Conservation (phyloP, 2,888 invertebrate species). For the Tromatobia lineatoria region DNA sequence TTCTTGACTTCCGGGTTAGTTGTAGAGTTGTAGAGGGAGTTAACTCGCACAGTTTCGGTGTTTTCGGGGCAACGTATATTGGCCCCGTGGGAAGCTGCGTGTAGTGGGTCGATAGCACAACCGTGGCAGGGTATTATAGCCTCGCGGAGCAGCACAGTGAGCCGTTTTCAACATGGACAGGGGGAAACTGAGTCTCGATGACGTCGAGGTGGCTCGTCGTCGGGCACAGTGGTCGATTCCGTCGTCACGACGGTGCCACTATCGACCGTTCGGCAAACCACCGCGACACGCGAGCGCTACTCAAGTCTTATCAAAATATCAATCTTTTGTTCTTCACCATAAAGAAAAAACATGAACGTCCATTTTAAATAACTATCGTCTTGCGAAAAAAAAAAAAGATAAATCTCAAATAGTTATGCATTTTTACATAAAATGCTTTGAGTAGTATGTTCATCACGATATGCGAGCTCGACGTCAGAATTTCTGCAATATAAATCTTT, state of each 20-base stretch:
- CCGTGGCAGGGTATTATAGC: conserved; percentile 13
- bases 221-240: conserved; percentile 48
- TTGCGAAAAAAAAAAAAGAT: no score
- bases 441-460: no score
- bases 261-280: conserved; percentile 42
- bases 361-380: not conserved
- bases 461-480: no score
- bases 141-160: conserved; percentile 17
- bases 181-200: conserved; percentile 42
- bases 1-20: not conserved
- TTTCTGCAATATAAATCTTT: no score
- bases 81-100: conserved; percentile 74
- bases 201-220: conserved; percentile 33
- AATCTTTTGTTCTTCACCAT: not conserved
- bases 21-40: not conserved
- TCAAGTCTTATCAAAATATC: not conserved
- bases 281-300: conserved; percentile 21
- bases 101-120: conserved; percentile 76
- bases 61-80: conserved; percentile 52
- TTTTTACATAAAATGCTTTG: no score
- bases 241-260: conserved; percentile 43
- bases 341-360: not conserved
- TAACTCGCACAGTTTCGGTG: not conserved
- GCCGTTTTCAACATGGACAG: conserved; percentile 33
- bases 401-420: not conserved